phyloP scores from a whole-genome alignment of 2,797 vertebrate genomes.

The Spondyliosoma cantharus region DNA sequence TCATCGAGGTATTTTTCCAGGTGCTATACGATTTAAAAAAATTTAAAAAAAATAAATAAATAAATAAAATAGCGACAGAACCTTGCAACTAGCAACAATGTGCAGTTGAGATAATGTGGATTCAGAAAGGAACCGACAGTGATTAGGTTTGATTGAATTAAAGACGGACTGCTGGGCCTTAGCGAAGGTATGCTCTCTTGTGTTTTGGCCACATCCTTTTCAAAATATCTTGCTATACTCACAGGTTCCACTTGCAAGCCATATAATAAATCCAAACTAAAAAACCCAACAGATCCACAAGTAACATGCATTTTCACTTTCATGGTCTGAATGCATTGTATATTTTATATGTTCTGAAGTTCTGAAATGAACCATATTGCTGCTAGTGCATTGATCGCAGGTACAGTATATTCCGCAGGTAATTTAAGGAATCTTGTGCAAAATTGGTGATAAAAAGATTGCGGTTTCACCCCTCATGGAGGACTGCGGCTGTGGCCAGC shows the following conservation, averaged over 20 bases:
- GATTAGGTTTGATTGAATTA: no score
- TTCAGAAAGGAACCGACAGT: no score
- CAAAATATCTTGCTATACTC: neutral
- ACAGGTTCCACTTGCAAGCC: neutral
- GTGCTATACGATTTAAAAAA: no score
- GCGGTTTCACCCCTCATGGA: neutral
- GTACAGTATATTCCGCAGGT: neutral
- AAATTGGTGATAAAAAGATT: slow-evolving; percentile 4
- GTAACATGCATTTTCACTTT: neutral
- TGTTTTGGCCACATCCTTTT: no score
- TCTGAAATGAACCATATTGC: neutral
- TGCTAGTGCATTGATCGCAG: neutral
- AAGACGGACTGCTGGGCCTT: no score
- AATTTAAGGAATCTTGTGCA: neutral
- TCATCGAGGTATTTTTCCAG: no score
- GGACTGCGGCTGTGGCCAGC: neutral
- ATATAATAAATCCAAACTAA: neutral
- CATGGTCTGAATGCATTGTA: neutral
- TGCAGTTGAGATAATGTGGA: no score
- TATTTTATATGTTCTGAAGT: neutral
- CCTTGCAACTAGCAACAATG: no score
- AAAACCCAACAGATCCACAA: neutral
- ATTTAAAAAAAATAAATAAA: no score
- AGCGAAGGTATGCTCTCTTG: no score
- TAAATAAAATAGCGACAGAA: no score